Base-by-base conservation (phyloP, 2,888 invertebrate genomes). In the Nephrotoma flavescens region DNA sequence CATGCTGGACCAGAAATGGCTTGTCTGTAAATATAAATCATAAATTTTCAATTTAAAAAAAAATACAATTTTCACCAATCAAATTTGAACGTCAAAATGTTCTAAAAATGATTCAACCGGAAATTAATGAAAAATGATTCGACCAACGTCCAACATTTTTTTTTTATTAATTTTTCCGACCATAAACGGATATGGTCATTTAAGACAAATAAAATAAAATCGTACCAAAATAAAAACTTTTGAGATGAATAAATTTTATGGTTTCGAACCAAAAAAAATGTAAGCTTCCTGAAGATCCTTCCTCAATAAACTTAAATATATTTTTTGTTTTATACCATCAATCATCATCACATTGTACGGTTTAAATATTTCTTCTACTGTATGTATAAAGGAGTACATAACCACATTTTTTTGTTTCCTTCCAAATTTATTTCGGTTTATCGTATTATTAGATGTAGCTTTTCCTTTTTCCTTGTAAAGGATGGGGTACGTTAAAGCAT, bases 1-100 rank as follows among this genome's bases (percentile, higher is more conserved):
- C 89, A 42, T 89, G 89, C 44, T 86, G 84, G 2, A 90, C 89
- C 89, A 91, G 90, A 71, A 90, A 89, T 5, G 92, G 92, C 87
- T 91, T 91, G 88, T 92, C 91, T 92, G 88, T 7, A 85, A 85
- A 85, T 42, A 45, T 44, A 87, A 87, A 83, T 86, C 11, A 86
- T 85, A n/a, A 45, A n/a, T 86, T 87, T 71, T 15, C 47, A 19
- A 41, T 57, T 7, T 3, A 11, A 11, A 11, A 12, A 86, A 19
- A 19, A 42, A 87, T 19, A 12, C 86, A 42, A 86, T 71, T 47
- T 83, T 83, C 31, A 11, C 85, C 41, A 57, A 86, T 71, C 31
- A 19, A 86, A 86, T 83, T 83, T 41, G 41, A 7, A 9, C 47
- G 31, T 9, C 19, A 31, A 71, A 71, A 57, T 7, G n/a, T 6